Base-by-base conservation (phyloP, 1,140 invertebrate genomes). In the Hycleus cichorii region DNA sequence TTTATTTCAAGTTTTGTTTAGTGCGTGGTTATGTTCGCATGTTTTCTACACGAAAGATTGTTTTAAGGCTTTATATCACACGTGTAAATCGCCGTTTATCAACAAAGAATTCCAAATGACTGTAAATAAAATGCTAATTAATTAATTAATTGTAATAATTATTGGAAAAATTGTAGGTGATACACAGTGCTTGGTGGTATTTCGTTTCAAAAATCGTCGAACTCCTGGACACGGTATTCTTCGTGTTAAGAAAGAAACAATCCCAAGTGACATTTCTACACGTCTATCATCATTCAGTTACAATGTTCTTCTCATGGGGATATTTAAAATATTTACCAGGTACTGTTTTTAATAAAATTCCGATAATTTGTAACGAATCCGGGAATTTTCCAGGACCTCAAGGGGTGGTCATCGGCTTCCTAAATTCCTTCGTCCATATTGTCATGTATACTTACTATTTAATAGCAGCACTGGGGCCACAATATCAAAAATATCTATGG, bases 371-470 rank as follows among this genome's bases (percentile, higher is more conserved):
- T 61, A 44, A 26, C 9, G 2, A 40, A 27, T 45, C 1, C 26
- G 44, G 11, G 9, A 12, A 25, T 6, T 6, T 75, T 70, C 55
- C 62, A 75, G 77, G 75, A 42, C 81, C 80, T 25, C 81, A 83
- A 59, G 80, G 79, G 0, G 83, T 78, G 0, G 72, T 81, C 2
- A 74, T 83, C n/a, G 80, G 80, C 0, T 74, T 83, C 12, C 70
- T 89, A 12, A 91, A 91, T 71, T 84, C 84, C 5, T 77, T 84
- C 71, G 81, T 92, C 4, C 90, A 91, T 62, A 75, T 87, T 3
- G 64, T 88, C 4, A 90, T 90, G 88, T 90, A 90, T 69, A 72
- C 77, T 7, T 90, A 90, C 68, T 90, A 90, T 70, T 72, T 87
- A 24, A 74, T 89, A 32, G 77, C 87, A 0, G 85, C 87, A 0